These are phyloP conservation scores for Cheilosia grossa DNA, from an alignment of 2,888 invertebrate species.

Conservation along the genomic window DNA sequence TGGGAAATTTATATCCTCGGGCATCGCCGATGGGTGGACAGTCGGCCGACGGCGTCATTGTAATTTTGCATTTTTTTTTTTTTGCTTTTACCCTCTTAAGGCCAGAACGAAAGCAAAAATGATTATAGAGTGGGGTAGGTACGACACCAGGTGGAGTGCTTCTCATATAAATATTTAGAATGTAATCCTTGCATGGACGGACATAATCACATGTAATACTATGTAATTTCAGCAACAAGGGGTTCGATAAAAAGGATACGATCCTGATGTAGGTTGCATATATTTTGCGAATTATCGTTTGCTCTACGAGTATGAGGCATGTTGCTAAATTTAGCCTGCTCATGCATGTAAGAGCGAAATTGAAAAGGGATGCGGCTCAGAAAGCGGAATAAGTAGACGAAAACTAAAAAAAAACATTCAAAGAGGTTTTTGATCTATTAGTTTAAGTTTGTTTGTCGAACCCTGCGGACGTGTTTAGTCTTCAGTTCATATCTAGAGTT, in stretches of 20 bases:
- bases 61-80: slow-evolving; percentile 14
- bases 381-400: no score
- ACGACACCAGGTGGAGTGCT: slow-evolving; percentile 37
- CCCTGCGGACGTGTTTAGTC: no score
- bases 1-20: background rate
- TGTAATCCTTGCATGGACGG: slow-evolving; percentile 41
- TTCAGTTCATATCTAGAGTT: no score
- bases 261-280: background rate
- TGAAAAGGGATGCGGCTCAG: no score
- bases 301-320: background rate
- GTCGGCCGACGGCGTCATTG: slow-evolving; percentile 1
- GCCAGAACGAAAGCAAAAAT: slow-evolving; percentile 6
- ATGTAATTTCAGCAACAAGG: slow-evolving; percentile 46
- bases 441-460: no score
- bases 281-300: background rate
- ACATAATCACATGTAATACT: slow-evolving; percentile 50
- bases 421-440: no score
- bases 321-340: no score
- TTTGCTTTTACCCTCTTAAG: background rate
- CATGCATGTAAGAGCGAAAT: no score
- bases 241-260: slow-evolving; percentile 8
- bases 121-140: slow-evolving; percentile 2
- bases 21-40: slow-evolving; percentile 14
- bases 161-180: slow-evolving; percentile 47
- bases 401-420: background rate